A percentile compares a stretch with the other conserved stretches of the same genome.
These are phyloP conservation scores for Netelia fuscicornis DNA, from an alignment of 2,888 invertebrate genomes.

Conservation along the genomic window DNA sequence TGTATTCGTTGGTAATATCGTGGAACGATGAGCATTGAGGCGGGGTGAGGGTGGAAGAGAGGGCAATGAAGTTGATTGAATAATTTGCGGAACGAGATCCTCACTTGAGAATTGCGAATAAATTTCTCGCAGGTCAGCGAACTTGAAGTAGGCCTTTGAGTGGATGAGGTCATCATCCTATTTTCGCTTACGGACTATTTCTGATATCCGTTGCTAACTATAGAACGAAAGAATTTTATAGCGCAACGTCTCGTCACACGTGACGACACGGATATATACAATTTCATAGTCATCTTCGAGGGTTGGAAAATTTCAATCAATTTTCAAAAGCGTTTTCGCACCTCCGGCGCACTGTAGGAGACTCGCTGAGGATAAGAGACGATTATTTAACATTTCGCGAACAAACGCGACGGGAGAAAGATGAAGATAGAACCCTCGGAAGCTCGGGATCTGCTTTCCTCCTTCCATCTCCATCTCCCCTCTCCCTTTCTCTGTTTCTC, in stretches of 20 bases:
- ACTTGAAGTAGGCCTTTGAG: constrained; percentile 6
- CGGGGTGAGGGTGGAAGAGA: neutral
- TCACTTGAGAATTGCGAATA: constrained; percentile 43
- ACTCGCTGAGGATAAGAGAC: constrained; percentile 67
- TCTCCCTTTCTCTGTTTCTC: neutral
- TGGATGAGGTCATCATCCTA: constrained; percentile 9
- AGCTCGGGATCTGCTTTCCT: neutral
- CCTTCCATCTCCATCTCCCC: neutral
- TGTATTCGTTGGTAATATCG: constrained; percentile 37
- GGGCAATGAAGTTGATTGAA: constrained; percentile 38
- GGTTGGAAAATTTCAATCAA: constrained; percentile 67
- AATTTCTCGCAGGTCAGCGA: constrained; percentile 44
- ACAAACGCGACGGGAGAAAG: constrained; percentile 57
- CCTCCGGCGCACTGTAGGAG: neutral
- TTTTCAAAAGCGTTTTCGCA: constrained; percentile 27
- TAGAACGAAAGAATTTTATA: constrained; percentile 20
- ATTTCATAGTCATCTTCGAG: constrained; percentile 11
- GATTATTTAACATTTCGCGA: constrained; percentile 77
- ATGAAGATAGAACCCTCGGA: constrained; percentile 17
- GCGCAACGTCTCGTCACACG: constrained; percentile 11
- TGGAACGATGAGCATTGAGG: neutral
- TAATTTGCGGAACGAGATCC: constrained; percentile 26
- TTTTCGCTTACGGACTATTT: constrained; percentile 14
- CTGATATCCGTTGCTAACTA: neutral
- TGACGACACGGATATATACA: neutral